Evolutionary conservation across 2,888 invertebrate genomes (phyloP).

Genomic region (Drosophila kambysellisi): DNA sequence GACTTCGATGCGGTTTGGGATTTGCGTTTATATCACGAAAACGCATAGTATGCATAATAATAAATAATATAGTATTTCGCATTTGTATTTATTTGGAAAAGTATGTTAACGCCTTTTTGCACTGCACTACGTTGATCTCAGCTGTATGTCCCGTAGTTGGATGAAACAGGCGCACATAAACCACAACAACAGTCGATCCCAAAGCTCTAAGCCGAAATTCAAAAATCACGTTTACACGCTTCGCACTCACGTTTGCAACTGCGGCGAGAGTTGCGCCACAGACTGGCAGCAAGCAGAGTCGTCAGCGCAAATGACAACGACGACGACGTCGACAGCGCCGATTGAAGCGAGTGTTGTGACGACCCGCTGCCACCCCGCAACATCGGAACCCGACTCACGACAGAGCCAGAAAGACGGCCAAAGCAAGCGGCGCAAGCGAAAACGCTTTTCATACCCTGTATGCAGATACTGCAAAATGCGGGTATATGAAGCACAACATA

Average conservation of each 20-base stretch:
- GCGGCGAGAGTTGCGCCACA: constrained; percentile 63
- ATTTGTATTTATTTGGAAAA: constrained; percentile 13
- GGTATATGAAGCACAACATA: background rate
- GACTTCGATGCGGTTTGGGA: constrained; percentile 10
- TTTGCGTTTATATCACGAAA: constrained; percentile 23
- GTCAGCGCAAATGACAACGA: constrained; percentile 9
- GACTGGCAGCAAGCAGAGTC: constrained; percentile 34
- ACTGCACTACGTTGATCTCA: constrained; percentile 17
- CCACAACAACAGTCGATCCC: constrained; percentile 13
- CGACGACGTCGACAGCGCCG: constrained; percentile 25
- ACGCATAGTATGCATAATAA: constrained; percentile 60
- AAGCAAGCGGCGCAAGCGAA: constrained; percentile 68
- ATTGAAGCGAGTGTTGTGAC: constrained; percentile 10
- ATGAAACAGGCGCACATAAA: constrained; percentile 24
- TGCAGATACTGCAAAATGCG: background rate
- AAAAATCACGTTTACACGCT: constrained; percentile 82
- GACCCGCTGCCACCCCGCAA: constrained; percentile 31
- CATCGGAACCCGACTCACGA: constrained; percentile 32
- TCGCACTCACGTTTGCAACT: constrained; percentile 82
- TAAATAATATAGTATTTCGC: constrained; percentile 18
- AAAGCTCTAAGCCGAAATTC: constrained; percentile 49
- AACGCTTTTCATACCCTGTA: constrained; percentile 62
- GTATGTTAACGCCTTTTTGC: constrained; percentile 2
- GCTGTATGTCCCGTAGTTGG: constrained; percentile 13
- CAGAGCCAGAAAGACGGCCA: constrained; percentile 48